Base-by-base conservation (phyloP, 2,888 invertebrate genomes). In the Smittia aterrima region DNA sequence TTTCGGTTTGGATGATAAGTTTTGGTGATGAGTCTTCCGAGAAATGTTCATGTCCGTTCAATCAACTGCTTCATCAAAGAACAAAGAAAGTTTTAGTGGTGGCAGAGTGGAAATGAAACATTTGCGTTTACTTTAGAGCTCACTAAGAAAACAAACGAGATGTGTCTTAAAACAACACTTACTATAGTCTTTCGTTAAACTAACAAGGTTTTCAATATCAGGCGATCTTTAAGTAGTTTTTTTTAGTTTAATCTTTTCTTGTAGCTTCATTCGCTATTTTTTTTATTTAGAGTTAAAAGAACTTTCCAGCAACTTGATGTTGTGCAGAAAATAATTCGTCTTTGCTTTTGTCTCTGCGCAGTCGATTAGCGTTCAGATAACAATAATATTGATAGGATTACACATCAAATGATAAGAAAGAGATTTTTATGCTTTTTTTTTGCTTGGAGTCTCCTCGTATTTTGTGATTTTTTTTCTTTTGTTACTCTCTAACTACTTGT, bases 371-470 rank as follows among this genome's bases (percentile, higher is more conserved):
- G 11, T 25, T 64, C 27, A 27, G 64, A 64, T 64, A 64, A 64
- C 64, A 64, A 64, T 58, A 58, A 58, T 64, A 64, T 32, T 38
- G 20, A 47, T 70, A 72, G 18, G 22, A 22, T 72, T 72, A 40
- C 72, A 72, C 72, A 72, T 62, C 72, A 62, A 72, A 72, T 71
- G 70, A 72, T 72, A 62, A 72, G 38, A 18, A 38, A 71, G 24
- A 20, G 1, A 27, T 58, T 58, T 38, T 18, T 72, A 53, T n/a
- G 4, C 13, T 53, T n/a, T 58, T 58, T 27, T 70, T 27, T 13
- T 70, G n/a, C 47, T 25, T 70, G 25, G 7, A 24, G n/a, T 24
- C 13, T 70, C 24, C 22, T 70, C 25, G 22, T n/a, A 20, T 18
- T 38, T 38, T 11, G 16, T 32, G 25, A 32, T 54, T 70, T 70